Percentiles rank a stretch among this genome's conserved stretches.
Conservation (phyloP, 2,888 invertebrate species). For the Seira ritae region DNA sequence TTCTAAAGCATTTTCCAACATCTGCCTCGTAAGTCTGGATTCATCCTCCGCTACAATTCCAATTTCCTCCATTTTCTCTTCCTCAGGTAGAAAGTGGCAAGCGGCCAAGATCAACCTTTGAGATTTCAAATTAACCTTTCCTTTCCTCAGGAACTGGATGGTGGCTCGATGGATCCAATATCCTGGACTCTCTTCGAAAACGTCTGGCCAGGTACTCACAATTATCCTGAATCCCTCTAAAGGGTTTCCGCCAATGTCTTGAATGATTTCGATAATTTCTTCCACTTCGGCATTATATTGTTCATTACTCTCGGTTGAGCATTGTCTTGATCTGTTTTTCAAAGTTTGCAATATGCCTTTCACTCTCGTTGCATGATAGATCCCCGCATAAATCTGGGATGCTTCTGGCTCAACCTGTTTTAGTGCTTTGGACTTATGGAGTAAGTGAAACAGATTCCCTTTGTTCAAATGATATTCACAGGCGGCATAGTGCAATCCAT, state of each 20-base stretch:
- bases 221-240: constrained; percentile 63
- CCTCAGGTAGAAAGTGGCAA: constrained; percentile 57
- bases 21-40: constrained; percentile 18
- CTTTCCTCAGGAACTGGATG: constrained; percentile 42
- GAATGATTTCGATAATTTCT: constrained; percentile 60
- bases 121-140: constrained; percentile 43
- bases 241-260: constrained; percentile 56
- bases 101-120: constrained; percentile 63
- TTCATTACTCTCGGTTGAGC: constrained; percentile 7
- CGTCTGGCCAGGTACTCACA: constrained; percentile 60
- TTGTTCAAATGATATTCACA: constrained; percentile 60
- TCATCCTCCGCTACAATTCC: constrained; percentile 32
- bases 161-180: constrained; percentile 54
- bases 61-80: constrained; percentile 52
- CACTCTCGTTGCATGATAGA: constrained; percentile 55
- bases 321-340: constrained; percentile 28
- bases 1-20: constrained; percentile 53
- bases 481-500: constrained; percentile 55
- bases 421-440: constrained; percentile 48
- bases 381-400: constrained; percentile 53
- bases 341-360: constrained; percentile 51
- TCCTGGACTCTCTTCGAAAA: constrained; percentile 52
- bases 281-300: constrained; percentile 50
- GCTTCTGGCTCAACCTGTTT: constrained; percentile 38
- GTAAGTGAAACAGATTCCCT: constrained; percentile 43